These are phyloP conservation scores for Andrena flavipes DNA, from an alignment of 2,888 invertebrate genomes.

Conservation along the genomic window DNA sequence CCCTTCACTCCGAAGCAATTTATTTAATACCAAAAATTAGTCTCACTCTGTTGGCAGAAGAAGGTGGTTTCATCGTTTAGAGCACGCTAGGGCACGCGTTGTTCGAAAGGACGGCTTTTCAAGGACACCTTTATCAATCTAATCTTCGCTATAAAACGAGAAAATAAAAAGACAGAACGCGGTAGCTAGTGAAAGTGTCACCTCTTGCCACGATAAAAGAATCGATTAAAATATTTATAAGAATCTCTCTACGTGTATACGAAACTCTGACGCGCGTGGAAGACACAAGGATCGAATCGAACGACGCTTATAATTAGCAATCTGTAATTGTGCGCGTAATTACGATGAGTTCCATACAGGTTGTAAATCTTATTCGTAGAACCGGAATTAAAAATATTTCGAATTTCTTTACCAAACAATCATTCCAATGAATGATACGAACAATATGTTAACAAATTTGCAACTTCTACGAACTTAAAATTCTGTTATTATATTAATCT, in stretches of 20 bases:
- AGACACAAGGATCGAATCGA: conserved; percentile 15
- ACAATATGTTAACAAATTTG: conserved; percentile 44
- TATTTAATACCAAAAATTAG: too few relatives aligned
- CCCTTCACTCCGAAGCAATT: too few relatives aligned
- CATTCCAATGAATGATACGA: background rate
- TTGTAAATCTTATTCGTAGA: conserved; percentile 19
- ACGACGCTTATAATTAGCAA: background rate
- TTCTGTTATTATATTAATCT: background rate
- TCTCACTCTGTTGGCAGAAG: too few relatives aligned
- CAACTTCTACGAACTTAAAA: background rate
- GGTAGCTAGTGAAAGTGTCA: conserved; percentile 68
- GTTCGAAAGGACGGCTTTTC: conserved; percentile 15
- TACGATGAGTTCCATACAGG: conserved; percentile 48
- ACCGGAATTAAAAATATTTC: conserved; percentile 4
- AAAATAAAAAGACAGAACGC: conserved; percentile 25
- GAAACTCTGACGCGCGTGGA: conserved; percentile 6
- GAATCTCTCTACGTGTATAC: background rate
- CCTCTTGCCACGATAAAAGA: conserved; percentile 60
- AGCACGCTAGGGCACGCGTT: background rate
- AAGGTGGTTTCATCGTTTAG: too few relatives aligned
- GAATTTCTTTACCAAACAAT: background rate
- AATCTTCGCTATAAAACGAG: background rate
- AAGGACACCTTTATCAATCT: conserved; percentile 12
- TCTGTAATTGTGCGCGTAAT: conserved; percentile 1
- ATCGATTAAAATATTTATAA: conserved; percentile 10